phyloP scores from a whole-genome alignment of 2,113 vertebrate genomes.

The Podilymbus podiceps region DNA sequence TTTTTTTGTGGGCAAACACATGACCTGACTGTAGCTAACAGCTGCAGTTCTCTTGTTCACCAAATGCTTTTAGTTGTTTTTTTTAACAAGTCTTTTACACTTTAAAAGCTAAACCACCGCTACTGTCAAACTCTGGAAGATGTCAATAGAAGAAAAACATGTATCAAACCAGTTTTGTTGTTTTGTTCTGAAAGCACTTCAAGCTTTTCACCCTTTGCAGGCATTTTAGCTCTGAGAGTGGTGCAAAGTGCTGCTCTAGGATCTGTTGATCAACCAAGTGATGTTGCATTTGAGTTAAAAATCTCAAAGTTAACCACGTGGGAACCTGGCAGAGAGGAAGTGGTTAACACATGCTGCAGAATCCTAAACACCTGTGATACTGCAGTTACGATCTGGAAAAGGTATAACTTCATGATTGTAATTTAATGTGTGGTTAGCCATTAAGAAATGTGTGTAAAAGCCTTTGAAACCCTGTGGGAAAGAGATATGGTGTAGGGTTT shows the following conservation, averaged over 20 bases:
- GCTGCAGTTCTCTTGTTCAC: slow-evolving; percentile 38
- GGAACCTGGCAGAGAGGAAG: neutral
- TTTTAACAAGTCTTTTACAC: slow-evolving; percentile 2
- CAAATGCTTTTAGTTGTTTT: slow-evolving; percentile 10
- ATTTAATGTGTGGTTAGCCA: neutral
- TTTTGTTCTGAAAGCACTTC: neutral
- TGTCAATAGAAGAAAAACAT: neutral
- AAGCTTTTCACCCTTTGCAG: neutral
- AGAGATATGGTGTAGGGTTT: rapidly evolving
- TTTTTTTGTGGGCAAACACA: slow-evolving; percentile 23
- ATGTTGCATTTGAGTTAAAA: neutral
- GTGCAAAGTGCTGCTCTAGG: neutral
- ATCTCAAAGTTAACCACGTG: neutral
- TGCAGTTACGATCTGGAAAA: neutral
- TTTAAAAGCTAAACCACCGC: neutral
- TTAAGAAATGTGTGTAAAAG: neutral
- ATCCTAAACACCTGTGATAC: neutral
- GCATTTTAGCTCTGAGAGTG: neutral
- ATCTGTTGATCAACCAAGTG: neutral
- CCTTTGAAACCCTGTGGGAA: neutral
- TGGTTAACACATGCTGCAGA: neutral
- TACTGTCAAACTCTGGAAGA: slow-evolving; percentile 4
- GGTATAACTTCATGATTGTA: rapidly evolving
- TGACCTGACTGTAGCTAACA: slow-evolving; percentile 46
- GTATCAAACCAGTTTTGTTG: neutral